These are phyloP conservation scores for Epinephelus moara DNA, from an alignment of 2,113 vertebrate species.

Conservation along the genomic window DNA sequence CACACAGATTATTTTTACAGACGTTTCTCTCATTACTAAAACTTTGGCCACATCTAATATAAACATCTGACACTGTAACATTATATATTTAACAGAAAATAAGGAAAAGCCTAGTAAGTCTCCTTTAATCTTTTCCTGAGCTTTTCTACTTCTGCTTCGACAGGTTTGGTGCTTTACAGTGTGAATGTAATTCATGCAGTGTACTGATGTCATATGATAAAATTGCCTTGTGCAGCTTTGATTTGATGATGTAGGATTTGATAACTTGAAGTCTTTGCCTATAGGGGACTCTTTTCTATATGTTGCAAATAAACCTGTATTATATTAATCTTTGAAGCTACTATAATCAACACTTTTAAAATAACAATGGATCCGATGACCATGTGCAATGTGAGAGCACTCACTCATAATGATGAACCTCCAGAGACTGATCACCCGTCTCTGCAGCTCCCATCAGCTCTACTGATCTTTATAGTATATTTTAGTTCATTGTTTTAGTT, in stretches of 20 bases:
- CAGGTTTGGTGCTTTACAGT: neutral
- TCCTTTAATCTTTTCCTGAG: neutral
- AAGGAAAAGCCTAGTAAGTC: too few relatives aligned
- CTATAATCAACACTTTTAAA: neutral
- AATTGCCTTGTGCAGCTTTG: conserved; percentile 1
- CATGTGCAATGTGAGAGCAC: neutral
- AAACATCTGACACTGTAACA: too few relatives aligned
- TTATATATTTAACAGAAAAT: too few relatives aligned
- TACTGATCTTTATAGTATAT: neutral
- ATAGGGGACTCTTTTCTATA: neutral
- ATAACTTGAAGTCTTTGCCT: neutral
- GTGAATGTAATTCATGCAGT: neutral
- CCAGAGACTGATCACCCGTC: neutral
- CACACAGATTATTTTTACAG: too few relatives aligned
- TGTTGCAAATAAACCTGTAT: neutral
- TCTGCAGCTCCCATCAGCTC: neutral
- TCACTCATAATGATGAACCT: neutral
- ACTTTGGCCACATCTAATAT: too few relatives aligned
- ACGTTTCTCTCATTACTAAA: too few relatives aligned
- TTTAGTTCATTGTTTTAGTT: neutral
- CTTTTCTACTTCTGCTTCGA: neutral
- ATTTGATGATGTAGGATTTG: neutral
- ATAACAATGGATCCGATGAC: neutral
- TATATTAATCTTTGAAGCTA: neutral
- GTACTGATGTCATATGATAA: neutral